Evolutionary conservation across 2,888 invertebrate species (phyloP), one percentile per base, ranked within the genome.

Genomic region (Oxycera nigricornis): DNA sequence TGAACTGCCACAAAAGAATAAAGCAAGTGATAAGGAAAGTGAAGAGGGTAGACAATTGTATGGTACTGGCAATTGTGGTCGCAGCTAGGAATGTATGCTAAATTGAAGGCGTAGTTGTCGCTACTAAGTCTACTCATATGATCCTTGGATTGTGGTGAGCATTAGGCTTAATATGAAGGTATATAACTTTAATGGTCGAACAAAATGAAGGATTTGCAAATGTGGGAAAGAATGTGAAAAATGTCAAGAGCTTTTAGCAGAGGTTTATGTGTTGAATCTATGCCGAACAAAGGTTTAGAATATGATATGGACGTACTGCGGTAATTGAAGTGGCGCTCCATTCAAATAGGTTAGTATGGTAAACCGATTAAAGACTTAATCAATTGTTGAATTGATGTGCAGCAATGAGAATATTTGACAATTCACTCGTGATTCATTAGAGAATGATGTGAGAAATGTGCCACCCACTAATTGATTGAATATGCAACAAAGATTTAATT

Each of bases 201-300:
- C n/a, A 46, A 46, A 17, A 46, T 17, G 46, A 46, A 46, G 46
- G 46, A 46, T 46, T 46, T 46, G 46, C 11, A 46, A 46, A 46
- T 46, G 46, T 46, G 46, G 46, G 17, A 46, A 46, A n/a, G 46
- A 57, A 57, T 28, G 57, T 57, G 57, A 28, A 57, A 57, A 57
- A 57, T 57, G 57, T 57, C 57, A 57, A 26, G 26, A 57, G 57
- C 28, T 26, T 9, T 28, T 28, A 9, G 57, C 24, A 22, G 57
- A 28, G 28, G 28, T 26, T 57, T 24, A 24, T 26, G 57, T 57
- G 24, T 26, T 26, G 9, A 57, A 14, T 11, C 28, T 3, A 26
- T 26, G 57, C 24, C 26, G 14, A 26, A 28, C 28, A 57, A 11
- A 57, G 24, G 57, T 46, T 46, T 46, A n/a, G 46, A n/a, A 14